Evolutionary conservation across 2,797 vertebrate genomes (phyloP).

Genomic region (Anabacerthia variegaticeps): DNA sequence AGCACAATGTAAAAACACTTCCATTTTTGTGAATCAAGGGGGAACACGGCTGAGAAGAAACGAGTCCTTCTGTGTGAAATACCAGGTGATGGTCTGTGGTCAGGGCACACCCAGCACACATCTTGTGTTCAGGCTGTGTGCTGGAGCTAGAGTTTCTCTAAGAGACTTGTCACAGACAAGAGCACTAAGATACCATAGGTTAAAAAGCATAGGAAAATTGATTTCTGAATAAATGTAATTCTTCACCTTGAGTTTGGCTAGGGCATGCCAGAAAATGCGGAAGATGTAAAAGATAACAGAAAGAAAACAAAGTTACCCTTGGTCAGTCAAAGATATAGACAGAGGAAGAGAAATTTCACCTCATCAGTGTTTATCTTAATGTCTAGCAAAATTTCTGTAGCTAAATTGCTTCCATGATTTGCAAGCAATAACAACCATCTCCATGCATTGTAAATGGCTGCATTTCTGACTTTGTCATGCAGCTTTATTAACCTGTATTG

Average conservation of each 20-base stretch:
- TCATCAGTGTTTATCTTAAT: background rate
- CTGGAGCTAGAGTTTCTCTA: background rate
- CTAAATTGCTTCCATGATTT: background rate
- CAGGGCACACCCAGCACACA: background rate
- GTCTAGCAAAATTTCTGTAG: background rate
- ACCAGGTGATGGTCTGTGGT: accelerated
- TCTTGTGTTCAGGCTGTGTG: background rate
- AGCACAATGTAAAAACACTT: background rate
- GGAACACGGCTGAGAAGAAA: background rate
- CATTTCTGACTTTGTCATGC: background rate
- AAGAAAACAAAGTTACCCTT: background rate
- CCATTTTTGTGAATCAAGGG: accelerated
- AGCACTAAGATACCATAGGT: background rate
- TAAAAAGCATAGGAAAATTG: background rate
- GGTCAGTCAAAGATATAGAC: background rate
- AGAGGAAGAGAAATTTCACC: background rate
- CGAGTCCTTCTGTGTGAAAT: background rate
- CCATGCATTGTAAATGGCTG: background rate
- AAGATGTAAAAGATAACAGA: background rate
- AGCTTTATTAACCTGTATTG: background rate
- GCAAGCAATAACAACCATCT: background rate
- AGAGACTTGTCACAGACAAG: background rate
- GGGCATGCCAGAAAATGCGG: background rate
- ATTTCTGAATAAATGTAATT: background rate
- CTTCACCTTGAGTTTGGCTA: background rate